phyloP scores from a whole-genome alignment of 1,140 invertebrate genomes.

The Tribolium madens region DNA sequence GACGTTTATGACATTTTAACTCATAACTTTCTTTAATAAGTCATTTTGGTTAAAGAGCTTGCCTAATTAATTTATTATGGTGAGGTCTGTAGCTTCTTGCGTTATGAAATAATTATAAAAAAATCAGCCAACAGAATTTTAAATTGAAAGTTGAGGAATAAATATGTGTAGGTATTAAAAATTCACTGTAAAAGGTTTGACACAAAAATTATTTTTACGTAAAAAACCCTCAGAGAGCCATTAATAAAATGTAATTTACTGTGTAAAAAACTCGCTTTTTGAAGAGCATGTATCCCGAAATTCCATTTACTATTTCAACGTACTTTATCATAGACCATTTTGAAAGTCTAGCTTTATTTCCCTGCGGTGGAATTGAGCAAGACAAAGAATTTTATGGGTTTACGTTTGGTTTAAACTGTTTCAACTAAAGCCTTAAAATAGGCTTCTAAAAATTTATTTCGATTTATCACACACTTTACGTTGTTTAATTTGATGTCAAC shows the following conservation, averaged over 20 bases:
- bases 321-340: background rate
- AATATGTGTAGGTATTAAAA: too few relatives aligned
- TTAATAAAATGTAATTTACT: background rate
- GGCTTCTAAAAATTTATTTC: background rate
- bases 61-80: background rate
- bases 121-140: background rate
- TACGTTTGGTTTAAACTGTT: background rate
- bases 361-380: background rate
- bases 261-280: background rate
- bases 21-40: background rate
- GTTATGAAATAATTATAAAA: background rate
- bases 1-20: background rate
- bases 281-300: background rate
- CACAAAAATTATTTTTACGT: background rate
- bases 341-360: background rate
- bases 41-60: background rate
- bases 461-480: too few relatives aligned
- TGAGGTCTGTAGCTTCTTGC: background rate
- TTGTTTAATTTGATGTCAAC: background rate
- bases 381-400: background rate
- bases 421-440: background rate
- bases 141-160: too few relatives aligned
- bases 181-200: background rate
- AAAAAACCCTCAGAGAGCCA: background rate
- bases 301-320: background rate